Percentiles rank a stretch among this genome's conserved stretches.
phyloP scores from a whole-genome alignment of 1,140 invertebrate genomes.

The Anastatus disparis region DNA sequence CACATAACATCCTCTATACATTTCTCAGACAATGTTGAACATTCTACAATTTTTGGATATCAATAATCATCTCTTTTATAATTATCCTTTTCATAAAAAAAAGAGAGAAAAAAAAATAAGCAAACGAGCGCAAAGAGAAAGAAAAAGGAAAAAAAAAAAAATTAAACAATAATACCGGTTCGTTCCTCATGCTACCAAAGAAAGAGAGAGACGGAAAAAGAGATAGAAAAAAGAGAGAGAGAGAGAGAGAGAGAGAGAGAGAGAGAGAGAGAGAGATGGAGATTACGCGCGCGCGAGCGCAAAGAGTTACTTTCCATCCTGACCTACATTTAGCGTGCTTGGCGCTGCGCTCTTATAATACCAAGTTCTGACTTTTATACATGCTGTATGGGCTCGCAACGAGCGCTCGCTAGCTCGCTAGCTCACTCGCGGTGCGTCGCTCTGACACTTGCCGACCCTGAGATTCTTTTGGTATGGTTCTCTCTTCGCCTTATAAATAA shows the following conservation, averaged over 20 bases:
- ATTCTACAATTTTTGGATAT: too few relatives aligned
- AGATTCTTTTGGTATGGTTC: slow-evolving; percentile 53
- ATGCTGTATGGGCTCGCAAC: too few relatives aligned
- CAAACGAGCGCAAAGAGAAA: neutral
- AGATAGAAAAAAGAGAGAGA: neutral
- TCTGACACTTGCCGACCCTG: slow-evolving; percentile 56
- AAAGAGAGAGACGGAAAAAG: slow-evolving; percentile 44
- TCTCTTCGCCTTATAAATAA: slow-evolving; percentile 5
- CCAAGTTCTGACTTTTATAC: too few relatives aligned
- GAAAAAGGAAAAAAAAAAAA: slow-evolving; percentile 32
- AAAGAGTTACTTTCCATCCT: slow-evolving; percentile 60
- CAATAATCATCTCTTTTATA: too few relatives aligned
- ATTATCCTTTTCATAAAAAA: too few relatives aligned
- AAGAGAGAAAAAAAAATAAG: too few relatives aligned
- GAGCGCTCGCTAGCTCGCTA: too few relatives aligned
- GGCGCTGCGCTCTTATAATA: too few relatives aligned
- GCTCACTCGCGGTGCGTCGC: slow-evolving; percentile 49
- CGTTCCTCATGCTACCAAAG: slow-evolving; percentile 60
- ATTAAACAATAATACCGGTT: slow-evolving; percentile 57
- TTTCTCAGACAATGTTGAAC: too few relatives aligned
- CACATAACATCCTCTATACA: too few relatives aligned
- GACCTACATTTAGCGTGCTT: slow-evolving; percentile 61
- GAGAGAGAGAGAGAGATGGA: slow-evolving; percentile 11
- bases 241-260: slow-evolving; percentile 7
- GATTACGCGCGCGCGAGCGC: slow-evolving; percentile 37